phyloP scores from a whole-genome alignment of 2,797 vertebrate species.

The Huso huso region DNA sequence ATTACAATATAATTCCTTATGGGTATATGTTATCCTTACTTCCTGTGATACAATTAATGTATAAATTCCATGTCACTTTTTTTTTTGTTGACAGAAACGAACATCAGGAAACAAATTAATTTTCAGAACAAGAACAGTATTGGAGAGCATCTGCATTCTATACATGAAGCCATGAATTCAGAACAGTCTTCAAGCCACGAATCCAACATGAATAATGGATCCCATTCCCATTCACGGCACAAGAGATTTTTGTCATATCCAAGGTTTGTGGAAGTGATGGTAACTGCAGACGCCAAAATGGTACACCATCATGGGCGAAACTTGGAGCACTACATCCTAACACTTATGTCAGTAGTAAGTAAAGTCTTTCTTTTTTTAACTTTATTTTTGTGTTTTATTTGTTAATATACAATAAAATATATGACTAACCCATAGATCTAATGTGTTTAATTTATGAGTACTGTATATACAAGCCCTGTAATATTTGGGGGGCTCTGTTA shows the following conservation, averaged over 20 bases:
- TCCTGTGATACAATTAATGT: background rate
- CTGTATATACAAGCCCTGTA: too few relatives aligned
- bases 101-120: constrained; percentile 39
- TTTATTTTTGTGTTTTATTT: background rate
- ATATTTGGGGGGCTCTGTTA: too few relatives aligned
- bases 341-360: constrained; percentile 99
- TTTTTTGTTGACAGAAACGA: constrained; percentile 49
- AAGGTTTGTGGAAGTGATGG: constrained; percentile 95
- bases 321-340: constrained; percentile 89
- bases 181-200: constrained; percentile 35
- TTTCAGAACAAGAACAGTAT: constrained; percentile 47
- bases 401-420: background rate
- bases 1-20: constrained; percentile 4
- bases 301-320: constrained; percentile 78
- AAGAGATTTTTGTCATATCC: constrained; percentile 94
- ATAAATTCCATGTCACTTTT: background rate
- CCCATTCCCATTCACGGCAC: constrained; percentile 50
- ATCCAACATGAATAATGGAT: constrained; percentile 33
- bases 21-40: background rate
- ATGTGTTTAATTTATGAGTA: background rate
- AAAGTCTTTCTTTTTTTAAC: constrained; percentile 49
- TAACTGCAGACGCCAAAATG: constrained; percentile 90
- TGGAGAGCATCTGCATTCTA: constrained; percentile 50
- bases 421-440: background rate
- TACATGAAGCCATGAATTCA: constrained; percentile 45